A percentile compares a stretch with the other conserved stretches of the same genome.
These are phyloP conservation scores for Lytechinus pictus DNA, from an alignment of 35 echinoderm and acorn worm species.

Conservation along the genomic window DNA sequence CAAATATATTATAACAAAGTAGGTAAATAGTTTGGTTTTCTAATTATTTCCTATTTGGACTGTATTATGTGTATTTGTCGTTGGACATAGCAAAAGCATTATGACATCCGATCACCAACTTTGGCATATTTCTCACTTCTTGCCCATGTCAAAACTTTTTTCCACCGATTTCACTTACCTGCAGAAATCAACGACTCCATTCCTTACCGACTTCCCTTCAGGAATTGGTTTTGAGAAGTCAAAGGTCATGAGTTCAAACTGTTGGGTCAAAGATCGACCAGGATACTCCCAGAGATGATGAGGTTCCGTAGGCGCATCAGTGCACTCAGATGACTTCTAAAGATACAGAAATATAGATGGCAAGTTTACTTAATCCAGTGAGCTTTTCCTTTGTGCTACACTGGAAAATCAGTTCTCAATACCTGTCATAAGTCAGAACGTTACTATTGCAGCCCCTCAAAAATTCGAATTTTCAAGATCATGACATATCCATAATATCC, in stretches of 20 bases:
- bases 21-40: no score
- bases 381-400: no score
- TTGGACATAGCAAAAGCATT: neutral
- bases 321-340: constrained; percentile 74
- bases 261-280: constrained; percentile 70
- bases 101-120: neutral
- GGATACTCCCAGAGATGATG: constrained; percentile 98
- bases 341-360: neutral
- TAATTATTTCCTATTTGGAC: no score
- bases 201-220: constrained; percentile 30
- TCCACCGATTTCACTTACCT: constrained; percentile 49
- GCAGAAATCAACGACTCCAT: constrained; percentile 61
- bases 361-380: no score
- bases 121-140: no score
- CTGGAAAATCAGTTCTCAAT: no score
- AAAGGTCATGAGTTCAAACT: constrained; percentile 88
- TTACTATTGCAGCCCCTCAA: no score
- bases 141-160: neutral
- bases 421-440: no score
- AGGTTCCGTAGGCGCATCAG: constrained; percentile 80
- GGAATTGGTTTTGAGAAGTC: constrained; percentile 80
- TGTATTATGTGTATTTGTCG: no score
- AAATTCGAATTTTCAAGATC: no score
- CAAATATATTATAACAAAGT: no score
- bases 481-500: no score